Conservation (phyloP, 2,797 vertebrate species). For the Urocyon cinereoargenteus region DNA sequence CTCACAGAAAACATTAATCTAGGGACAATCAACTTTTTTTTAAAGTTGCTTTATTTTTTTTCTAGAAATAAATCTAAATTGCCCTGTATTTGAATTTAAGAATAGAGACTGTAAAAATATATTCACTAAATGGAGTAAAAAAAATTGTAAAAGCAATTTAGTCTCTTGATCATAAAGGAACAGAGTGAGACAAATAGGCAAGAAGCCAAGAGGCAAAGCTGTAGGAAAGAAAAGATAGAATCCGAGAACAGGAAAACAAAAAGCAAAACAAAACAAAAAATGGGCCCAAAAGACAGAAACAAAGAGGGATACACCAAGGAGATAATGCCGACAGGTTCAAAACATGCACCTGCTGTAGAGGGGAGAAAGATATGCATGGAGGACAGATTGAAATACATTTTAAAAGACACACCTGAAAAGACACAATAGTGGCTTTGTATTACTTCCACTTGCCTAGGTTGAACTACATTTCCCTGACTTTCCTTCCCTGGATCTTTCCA, state of each 20-base stretch:
- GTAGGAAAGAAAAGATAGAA: neutral
- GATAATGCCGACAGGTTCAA: neutral
- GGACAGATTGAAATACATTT: neutral
- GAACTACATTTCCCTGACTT: neutral
- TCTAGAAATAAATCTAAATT: slow-evolving; percentile 37
- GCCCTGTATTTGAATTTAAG: neutral
- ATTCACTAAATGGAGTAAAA: neutral
- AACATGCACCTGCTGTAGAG: neutral
- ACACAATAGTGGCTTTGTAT: neutral
- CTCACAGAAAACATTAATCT: neutral
- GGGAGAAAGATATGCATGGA: neutral
- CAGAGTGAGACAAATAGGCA: neutral
- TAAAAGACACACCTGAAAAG: neutral
- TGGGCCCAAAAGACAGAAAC: neutral
- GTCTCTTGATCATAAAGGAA: slow-evolving; percentile 32
- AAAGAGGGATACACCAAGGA: neutral
- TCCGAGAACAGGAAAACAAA: neutral
- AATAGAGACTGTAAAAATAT: neutral
- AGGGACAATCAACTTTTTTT: neutral
- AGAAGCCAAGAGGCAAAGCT: neutral
- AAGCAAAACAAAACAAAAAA: neutral
- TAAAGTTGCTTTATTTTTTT: neutral
- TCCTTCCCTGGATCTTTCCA: neutral
- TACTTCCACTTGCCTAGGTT: neutral
- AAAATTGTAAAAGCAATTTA: neutral